A percentile compares a stretch with the other conserved stretches of the same genome.
Evolutionary conservation across 2,888 invertebrate genomes (phyloP).

Genomic region (Geotrupes spiniger): DNA sequence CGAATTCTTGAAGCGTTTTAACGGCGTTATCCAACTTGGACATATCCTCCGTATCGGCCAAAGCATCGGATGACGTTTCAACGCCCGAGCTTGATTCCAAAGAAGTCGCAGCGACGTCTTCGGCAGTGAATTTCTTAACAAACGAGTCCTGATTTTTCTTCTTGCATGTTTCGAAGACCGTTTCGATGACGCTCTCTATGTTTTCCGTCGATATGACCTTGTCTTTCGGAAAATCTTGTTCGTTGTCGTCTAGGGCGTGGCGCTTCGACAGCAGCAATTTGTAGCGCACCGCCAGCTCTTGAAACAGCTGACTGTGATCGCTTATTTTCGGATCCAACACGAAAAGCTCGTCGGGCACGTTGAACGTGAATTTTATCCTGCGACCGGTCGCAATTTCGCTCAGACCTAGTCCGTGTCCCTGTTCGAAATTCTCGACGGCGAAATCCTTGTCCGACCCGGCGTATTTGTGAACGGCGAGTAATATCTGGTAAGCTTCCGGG

Average conservation of each 20-base stretch:
- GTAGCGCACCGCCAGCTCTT: constrained; percentile 46
- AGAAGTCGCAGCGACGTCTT: no score
- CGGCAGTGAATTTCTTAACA: no score
- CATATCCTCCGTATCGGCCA: neutral
- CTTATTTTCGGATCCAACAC: constrained; percentile 54
- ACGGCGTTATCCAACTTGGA: constrained; percentile 1
- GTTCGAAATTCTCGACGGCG: constrained; percentile 30
- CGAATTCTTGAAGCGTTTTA: constrained; percentile 11
- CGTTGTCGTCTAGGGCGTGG: constrained; percentile 23
- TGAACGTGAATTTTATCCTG: constrained; percentile 46
- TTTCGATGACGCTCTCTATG: constrained; percentile 20
- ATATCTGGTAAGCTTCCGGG: constrained; percentile 41
- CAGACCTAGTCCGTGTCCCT: constrained; percentile 53
- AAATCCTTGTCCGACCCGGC: constrained; percentile 17
- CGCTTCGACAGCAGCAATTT: constrained; percentile 39
- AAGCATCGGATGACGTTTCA: no score
- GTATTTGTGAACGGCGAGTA: constrained; percentile 23
- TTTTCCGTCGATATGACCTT: constrained; percentile 13
- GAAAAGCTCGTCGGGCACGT: constrained; percentile 57
- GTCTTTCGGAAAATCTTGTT: neutral
- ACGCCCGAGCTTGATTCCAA: no score
- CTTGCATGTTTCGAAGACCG: constrained; percentile 10
- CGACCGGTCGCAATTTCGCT: constrained; percentile 48
- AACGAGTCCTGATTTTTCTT: neutral
- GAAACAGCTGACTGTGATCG: constrained; percentile 50